phyloP scores from a whole-genome alignment of 2,888 invertebrate species.

The Metallyticus violacea region DNA sequence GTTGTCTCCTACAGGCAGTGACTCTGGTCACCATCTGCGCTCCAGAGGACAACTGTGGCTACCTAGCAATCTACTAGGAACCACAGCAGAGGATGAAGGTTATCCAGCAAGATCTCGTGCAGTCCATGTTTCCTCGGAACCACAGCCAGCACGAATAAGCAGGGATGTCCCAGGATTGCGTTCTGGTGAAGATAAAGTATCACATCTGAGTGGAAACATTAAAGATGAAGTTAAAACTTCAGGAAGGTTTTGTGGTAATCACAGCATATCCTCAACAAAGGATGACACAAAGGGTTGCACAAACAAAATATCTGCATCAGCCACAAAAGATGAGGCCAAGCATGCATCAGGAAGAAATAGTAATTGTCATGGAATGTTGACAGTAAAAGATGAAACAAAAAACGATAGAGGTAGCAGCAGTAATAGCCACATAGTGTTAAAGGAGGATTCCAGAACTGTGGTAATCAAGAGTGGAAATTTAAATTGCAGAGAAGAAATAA shows the following conservation, averaged over 20 bases:
- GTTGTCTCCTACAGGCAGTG: conserved; percentile 41
- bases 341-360: neutral
- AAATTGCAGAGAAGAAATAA: neutral
- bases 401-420: neutral
- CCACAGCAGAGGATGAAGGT: conserved; percentile 44
- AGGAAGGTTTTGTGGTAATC: neutral
- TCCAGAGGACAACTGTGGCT: conserved; percentile 36
- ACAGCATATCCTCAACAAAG: neutral
- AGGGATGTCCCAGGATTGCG: neutral
- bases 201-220: neutral
- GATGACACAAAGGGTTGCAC: neutral
- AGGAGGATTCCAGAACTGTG: neutral
- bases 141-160: conserved; percentile 9
- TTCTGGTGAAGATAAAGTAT: neutral
- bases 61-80: conserved; percentile 44
- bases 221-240: neutral
- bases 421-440: neutral
- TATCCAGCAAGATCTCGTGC: conserved; percentile 1
- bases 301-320: neutral
- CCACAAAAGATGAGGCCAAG: neutral
- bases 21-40: conserved; percentile 44
- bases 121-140: neutral
- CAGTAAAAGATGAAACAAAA: neutral
- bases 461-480: neutral
- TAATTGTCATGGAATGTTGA: neutral